Evolutionary conservation across 2,888 invertebrate species (phyloP).

Genomic region (Eristalis arbustorum): DNA sequence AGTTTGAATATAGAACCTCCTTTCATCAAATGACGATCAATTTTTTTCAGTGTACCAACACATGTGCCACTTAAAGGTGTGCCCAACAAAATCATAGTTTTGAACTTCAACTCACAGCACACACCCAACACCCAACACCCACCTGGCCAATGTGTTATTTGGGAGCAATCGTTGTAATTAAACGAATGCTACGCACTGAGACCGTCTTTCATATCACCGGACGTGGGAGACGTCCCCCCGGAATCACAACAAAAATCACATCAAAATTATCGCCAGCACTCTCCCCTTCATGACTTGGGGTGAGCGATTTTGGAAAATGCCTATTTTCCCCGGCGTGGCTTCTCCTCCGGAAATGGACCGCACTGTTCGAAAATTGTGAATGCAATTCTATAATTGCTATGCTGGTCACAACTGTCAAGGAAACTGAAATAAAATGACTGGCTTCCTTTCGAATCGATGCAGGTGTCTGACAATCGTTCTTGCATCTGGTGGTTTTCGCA

Average conservation of each 20-base stretch:
- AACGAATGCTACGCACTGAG: not conserved
- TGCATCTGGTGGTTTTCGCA: no score
- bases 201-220: not conserved
- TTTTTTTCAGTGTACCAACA: constrained; percentile 3
- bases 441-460: no score
- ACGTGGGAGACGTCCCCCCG: not conserved
- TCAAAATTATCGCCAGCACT: not conserved
- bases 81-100: not conserved
- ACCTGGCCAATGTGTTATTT: not conserved
- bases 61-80: not conserved
- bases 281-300: not conserved
- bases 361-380: no score
- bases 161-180: constrained; percentile 28
- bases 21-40: not conserved
- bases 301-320: no score
- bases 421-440: no score
- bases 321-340: no score
- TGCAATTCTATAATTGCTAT: no score
- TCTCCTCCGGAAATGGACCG: no score
- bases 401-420: no score
- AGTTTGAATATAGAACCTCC: no score
- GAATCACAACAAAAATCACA: constrained; percentile 8
- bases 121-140: not conserved
- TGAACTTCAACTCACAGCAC: not conserved
- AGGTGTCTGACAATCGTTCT: no score